phyloP scores from a whole-genome alignment of 1,140 invertebrate genomes.

The Phocides pigmalion region DNA sequence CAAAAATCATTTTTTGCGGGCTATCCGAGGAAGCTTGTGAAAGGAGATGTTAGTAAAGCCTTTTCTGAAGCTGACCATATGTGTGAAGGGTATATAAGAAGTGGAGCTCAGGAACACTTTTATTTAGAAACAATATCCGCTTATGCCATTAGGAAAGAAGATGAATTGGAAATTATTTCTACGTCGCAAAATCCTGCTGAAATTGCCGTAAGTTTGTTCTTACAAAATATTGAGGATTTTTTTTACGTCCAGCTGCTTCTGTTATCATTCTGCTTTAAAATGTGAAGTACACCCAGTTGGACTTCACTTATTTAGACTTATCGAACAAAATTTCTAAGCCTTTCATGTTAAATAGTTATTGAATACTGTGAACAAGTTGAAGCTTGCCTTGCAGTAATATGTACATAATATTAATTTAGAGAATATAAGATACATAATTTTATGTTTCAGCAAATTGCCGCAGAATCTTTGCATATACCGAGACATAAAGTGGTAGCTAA shows the following conservation, averaged over 20 bases:
- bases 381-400: too few species aligned
- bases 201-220: conserved; percentile 79
- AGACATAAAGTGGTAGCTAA: conserved; percentile 87
- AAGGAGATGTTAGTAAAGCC: conserved; percentile 88
- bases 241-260: too few species aligned
- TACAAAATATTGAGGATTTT: too few species aligned
- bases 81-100: conserved; percentile 89
- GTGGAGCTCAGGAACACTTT: conserved; percentile 98
- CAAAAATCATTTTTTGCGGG: conserved; percentile 87
- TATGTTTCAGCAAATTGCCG: conserved; percentile 79
- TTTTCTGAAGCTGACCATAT: conserved; percentile 87
- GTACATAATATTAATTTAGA: too few species aligned
- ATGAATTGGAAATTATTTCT: conserved; percentile 93
- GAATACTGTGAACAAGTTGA: too few species aligned
- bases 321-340: too few species aligned
- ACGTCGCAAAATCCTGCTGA: conserved; percentile 94
- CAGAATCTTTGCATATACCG: conserved; percentile 86
- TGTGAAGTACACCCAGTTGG: too few species aligned
- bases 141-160: conserved; percentile 90
- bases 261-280: too few species aligned
- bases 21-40: conserved; percentile 82
- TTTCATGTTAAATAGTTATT: too few species aligned
- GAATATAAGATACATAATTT: too few species aligned
- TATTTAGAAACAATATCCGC: conserved; percentile 93
- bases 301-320: too few species aligned